Percentiles rank a stretch among this genome's conserved stretches.
These are phyloP conservation scores for Microhierax caerulescens DNA, from an alignment of 2,797 vertebrate genomes.

Conservation along the genomic window DNA sequence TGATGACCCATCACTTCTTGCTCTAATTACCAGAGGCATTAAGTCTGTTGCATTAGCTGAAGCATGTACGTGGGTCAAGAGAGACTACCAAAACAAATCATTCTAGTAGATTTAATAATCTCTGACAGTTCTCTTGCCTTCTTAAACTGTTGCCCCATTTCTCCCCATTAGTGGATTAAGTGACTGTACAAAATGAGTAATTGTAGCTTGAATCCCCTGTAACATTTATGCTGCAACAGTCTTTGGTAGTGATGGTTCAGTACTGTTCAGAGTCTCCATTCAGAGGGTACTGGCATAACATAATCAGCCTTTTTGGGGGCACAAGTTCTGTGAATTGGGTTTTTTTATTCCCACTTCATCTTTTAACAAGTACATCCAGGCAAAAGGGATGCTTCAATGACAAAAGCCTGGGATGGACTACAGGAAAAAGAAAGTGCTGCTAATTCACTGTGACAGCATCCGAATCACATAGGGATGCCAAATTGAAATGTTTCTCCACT, in stretches of 20 bases:
- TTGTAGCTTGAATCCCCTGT: not conserved
- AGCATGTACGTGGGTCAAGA: conserved; percentile 36
- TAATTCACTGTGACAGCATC: conserved; percentile 67
- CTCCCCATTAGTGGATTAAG: conserved; percentile 54
- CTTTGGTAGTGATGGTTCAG: not conserved
- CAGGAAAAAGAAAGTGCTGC: not conserved
- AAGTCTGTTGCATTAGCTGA: conserved; percentile 46
- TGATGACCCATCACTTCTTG: conserved; percentile 36
- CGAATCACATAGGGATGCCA: conserved; percentile 24
- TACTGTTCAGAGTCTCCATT: not conserved
- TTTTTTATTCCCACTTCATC: not conserved
- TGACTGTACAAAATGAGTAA: conserved; percentile 53
- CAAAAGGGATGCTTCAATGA: conserved; percentile 35
- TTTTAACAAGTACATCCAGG: not conserved
- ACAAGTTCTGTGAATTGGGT: not conserved
- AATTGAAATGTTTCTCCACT: conserved; percentile 50
- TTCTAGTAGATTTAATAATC: conserved; percentile 23
- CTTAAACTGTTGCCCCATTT: conserved; percentile 52
- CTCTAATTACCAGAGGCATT: conserved; percentile 56
- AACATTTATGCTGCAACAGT: not conserved
- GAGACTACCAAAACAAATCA: conserved; percentile 40
- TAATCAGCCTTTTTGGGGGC: not conserved
- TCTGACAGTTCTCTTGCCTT: conserved; percentile 57
- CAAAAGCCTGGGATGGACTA: conserved; percentile 1
- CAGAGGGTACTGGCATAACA: not conserved